These are phyloP conservation scores for Aleiodes alternator DNA, from an alignment of 2,888 invertebrate species.

Conservation along the genomic window DNA sequence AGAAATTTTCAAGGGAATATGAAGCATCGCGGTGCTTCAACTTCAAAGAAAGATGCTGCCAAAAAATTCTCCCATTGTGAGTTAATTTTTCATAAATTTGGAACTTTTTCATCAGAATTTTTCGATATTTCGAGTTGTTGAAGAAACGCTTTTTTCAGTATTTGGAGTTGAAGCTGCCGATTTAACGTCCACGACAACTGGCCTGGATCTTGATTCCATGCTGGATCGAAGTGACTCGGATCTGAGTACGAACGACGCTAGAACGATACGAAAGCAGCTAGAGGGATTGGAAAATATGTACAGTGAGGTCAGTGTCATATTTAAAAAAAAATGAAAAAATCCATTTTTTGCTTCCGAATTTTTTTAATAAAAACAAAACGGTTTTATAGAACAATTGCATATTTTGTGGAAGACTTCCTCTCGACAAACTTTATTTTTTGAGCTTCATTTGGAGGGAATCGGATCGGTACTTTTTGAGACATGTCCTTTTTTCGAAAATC, in stretches of 20 bases:
- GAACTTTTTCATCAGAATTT: not conserved
- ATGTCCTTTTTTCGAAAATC: no score
- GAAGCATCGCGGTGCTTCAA: slow-evolving; percentile 70
- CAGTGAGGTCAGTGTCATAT: slow-evolving; percentile 81
- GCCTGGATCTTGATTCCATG: slow-evolving; percentile 86
- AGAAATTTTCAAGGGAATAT: slow-evolving; percentile 65
- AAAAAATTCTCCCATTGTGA: slow-evolving; percentile 72
- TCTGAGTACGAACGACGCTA: slow-evolving; percentile 85
- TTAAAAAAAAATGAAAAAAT: no score
- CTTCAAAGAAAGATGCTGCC: slow-evolving; percentile 69
- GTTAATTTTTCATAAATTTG: slow-evolving; percentile 47
- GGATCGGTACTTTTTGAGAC: no score
- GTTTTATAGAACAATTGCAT: no score
- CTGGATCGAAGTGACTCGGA: slow-evolving; percentile 87
- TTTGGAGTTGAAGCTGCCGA: slow-evolving; percentile 86
- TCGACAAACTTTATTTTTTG: no score
- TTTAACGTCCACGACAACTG: slow-evolving; percentile 87
- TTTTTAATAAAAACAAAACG: no score
- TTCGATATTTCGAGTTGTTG: no score
- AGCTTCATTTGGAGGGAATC: no score
- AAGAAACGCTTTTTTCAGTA: slow-evolving; percentile 74
- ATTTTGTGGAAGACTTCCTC: no score
- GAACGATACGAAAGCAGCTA: slow-evolving; percentile 87
- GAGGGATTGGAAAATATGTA: slow-evolving; percentile 92
- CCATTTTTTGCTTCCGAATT: no score